Base-by-base conservation (phyloP, 2,797 vertebrate genomes). In the Hybognathus amarus region DNA sequence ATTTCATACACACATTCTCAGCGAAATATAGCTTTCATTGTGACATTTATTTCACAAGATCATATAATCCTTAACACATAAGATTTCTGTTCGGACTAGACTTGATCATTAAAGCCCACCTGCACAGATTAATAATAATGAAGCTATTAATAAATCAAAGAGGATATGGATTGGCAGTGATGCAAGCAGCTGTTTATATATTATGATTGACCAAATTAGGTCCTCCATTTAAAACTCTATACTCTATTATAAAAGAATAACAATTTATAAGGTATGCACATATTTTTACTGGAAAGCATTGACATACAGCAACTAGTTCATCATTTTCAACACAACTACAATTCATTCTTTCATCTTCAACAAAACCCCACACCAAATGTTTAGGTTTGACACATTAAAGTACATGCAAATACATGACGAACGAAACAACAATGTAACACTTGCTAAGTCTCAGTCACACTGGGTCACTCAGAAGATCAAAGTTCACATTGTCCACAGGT, bases 401-500 rank as follows among this genome's bases (percentile, higher is more conserved):
- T 17, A 70, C 38, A 42, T 50, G 42, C 18, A 30, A 36, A 40
- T 22, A 17, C 52, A 6, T 33, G 18, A 54, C n/a, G 27, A 73
- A 73, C 3, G 18, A 22, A 52, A 73, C 77, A 9, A 17, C 1
- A 10, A 17, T 12, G 45, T 36, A 36, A 1, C 5, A 36, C 36
- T 36, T 36, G 5, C 36, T 36, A 30, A 56, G n/a, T 56, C 47
- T 33, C 7, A 11, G 4, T 20, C 24, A 30, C 36, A 45, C 38
- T 7, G 42, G 40, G 68, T 47, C 45, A 66, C 33, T 20, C 18
- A 40, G 30, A 67, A 24, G 66, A 82, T 74, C 59, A 74, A 74
- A 74, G 59, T 38, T 52, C 69, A 82, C 56, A 64, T 74, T 82
- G 80, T 82, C 56, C 71, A 6, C 22, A 18, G 27, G 12, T 17